Conservation (phyloP, 1,140 invertebrate species). For the Polyergus mexicanus region DNA sequence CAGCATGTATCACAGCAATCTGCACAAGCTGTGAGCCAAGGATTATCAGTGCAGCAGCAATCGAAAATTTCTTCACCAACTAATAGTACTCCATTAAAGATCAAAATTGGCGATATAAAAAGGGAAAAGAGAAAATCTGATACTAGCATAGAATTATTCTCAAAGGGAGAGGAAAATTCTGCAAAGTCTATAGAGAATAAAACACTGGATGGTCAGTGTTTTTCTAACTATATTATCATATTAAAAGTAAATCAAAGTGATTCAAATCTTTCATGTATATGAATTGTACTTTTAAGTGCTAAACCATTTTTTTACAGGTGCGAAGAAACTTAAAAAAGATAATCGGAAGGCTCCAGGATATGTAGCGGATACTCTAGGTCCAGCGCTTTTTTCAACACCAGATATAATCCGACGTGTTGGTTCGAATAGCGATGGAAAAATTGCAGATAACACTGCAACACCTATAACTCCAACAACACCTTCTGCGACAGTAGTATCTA, state of each 20-base stretch:
- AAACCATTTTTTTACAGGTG: conserved; percentile 61
- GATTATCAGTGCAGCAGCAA: conserved; percentile 48
- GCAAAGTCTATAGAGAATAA: conserved; percentile 76
- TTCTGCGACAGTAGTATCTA: not conserved
- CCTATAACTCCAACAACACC: conserved; percentile 44
- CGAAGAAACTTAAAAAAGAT: conserved; percentile 89
- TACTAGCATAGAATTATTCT: conserved; percentile 50
- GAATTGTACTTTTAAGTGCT: not conserved
- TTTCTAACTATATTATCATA: not conserved
- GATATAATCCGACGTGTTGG: conserved; percentile 91
- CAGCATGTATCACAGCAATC: conserved; percentile 49
- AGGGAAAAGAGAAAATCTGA: conserved; percentile 83
- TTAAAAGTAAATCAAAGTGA: conserved; percentile 6
- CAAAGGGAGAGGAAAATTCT: conserved; percentile 71
- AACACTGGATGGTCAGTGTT: conserved; percentile 73
- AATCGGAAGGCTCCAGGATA: conserved; percentile 89
- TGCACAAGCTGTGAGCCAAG: conserved; percentile 57
- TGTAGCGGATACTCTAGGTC: conserved; percentile 88
- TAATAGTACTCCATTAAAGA: conserved; percentile 65
- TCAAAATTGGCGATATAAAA: conserved; percentile 79
- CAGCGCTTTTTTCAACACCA: conserved; percentile 91
- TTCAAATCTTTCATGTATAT: not conserved
- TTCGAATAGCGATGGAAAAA: conserved; percentile 83
- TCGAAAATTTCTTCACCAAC: conserved; percentile 46
- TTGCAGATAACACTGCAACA: conserved; percentile 78